Conservation (phyloP, 2,797 vertebrate genomes). For the Phataginus tetradactyla region DNA sequence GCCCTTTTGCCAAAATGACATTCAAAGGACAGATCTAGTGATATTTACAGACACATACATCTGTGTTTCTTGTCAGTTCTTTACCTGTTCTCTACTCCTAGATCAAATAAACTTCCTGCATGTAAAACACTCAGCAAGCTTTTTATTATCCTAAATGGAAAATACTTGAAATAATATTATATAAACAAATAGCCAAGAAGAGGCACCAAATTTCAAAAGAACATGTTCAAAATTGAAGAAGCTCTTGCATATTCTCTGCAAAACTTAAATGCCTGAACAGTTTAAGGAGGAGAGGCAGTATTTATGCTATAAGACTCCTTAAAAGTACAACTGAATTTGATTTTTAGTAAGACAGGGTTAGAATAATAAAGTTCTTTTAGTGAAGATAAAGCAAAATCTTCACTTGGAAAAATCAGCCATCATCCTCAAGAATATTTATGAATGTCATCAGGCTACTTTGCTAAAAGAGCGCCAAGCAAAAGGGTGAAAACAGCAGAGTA, state of each 20-base stretch:
- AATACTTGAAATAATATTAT: constrained; percentile 35
- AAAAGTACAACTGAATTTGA: constrained; percentile 38
- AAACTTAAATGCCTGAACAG: not conserved
- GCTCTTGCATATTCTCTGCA: constrained; percentile 13
- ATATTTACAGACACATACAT: constrained; percentile 59
- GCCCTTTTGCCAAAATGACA: constrained; percentile 66
- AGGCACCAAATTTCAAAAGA: constrained; percentile 21
- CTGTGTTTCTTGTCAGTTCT: constrained; percentile 48
- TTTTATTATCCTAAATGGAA: constrained; percentile 36
- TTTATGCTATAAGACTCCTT: constrained; percentile 30
- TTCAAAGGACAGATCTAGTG: constrained; percentile 53
- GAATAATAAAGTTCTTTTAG: constrained; percentile 47
- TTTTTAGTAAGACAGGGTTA: constrained; percentile 59
- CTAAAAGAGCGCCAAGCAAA: constrained; percentile 26
- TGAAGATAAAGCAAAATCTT: constrained; percentile 57
- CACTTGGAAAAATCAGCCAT: constrained; percentile 23
- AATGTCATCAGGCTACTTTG: constrained; percentile 25
- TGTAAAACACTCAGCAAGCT: constrained; percentile 19
- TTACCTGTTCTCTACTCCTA: constrained; percentile 50
- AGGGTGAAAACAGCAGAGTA: constrained; percentile 30
- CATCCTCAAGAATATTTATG: constrained; percentile 40
- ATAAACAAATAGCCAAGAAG: not conserved
- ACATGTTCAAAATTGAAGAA: constrained; percentile 34
- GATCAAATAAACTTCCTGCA: constrained; percentile 10
- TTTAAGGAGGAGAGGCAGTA: constrained; percentile 20